These are phyloP conservation scores for Phortica variegata DNA, from an alignment of 1,140 invertebrate genomes.

Conservation along the genomic window DNA sequence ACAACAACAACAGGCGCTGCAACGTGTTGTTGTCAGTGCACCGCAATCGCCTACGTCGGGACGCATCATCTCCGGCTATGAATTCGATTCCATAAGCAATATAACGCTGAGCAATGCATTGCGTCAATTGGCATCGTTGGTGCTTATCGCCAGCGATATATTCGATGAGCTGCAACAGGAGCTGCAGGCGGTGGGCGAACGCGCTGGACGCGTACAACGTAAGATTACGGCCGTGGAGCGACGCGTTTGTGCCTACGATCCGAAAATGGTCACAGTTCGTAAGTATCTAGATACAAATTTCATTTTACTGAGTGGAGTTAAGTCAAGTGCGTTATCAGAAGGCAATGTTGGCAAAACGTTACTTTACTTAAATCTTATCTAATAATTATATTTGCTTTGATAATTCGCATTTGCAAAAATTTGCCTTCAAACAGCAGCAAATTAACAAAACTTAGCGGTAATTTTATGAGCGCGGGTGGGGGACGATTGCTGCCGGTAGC, in stretches of 20 bases:
- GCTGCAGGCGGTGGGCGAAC: constrained; percentile 66
- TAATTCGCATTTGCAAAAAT: neutral
- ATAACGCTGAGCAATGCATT: constrained; percentile 75
- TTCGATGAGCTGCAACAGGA: constrained; percentile 72
- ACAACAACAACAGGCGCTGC: constrained; percentile 7
- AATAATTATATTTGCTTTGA: constrained; percentile 17
- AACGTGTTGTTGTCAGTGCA: constrained; percentile 25
- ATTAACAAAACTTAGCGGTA: no score
- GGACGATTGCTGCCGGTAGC: no score
- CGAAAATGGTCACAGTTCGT: constrained; percentile 81
- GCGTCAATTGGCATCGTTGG: constrained; percentile 74
- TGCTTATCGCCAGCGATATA: constrained; percentile 74
- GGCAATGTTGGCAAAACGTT: neutral
- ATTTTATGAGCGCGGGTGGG: no score
- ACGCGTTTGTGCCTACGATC: constrained; percentile 67
- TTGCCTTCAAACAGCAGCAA: no score
- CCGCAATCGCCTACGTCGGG: constrained; percentile 39
- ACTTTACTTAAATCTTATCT: constrained; percentile 26
- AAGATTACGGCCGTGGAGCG: constrained; percentile 66
- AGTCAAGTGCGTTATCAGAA: constrained; percentile 32
- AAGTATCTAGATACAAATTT: constrained; percentile 60
- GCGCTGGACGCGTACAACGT: constrained; percentile 64
- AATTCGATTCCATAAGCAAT: constrained; percentile 75
- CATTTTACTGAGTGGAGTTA: constrained; percentile 7
- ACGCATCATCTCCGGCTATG: constrained; percentile 61